These are phyloP conservation scores for Psilopogon haemacephalus DNA, from an alignment of 2,113 vertebrate genomes.

Conservation along the genomic window DNA sequence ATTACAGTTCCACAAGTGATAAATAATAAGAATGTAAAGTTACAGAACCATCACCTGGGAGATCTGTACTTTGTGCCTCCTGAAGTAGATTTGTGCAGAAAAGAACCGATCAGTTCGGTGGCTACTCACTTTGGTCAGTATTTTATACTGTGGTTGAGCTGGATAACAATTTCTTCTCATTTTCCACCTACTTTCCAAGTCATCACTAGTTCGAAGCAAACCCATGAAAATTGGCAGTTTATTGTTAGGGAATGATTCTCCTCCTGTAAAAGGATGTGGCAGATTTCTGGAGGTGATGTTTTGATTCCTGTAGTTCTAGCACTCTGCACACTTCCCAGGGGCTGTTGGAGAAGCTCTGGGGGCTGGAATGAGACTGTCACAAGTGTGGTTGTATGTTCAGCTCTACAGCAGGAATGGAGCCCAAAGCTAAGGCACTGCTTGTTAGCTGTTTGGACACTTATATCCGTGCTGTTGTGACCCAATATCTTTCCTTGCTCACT, in stretches of 20 bases:
- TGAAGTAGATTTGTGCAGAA: background rate
- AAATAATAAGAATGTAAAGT: background rate
- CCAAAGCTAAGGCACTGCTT: too few relatives aligned
- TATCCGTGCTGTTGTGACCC: background rate
- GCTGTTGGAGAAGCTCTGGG: background rate
- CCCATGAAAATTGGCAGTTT: background rate
- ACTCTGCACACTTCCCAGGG: background rate
- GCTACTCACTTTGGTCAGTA: background rate
- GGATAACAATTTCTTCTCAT: background rate
- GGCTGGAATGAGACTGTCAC: background rate
- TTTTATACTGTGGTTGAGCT: background rate
- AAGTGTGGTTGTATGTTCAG: rapidly evolving
- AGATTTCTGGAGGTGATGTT: background rate
- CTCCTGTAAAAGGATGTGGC: background rate
- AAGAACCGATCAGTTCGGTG: background rate
- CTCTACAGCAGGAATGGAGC: background rate
- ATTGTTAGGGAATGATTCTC: background rate
- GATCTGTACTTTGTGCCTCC: background rate
- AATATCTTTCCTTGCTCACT: rapidly evolving
- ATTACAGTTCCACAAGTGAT: background rate
- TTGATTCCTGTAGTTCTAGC: background rate
- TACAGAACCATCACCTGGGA: background rate
- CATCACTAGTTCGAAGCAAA: background rate
- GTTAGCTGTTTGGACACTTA: rapidly evolving
- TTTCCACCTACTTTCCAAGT: background rate